Evolutionary conservation across 2,888 invertebrate genomes (phyloP), one percentile per base, ranked within the genome.

Genomic region (Netelia virgata): DNA sequence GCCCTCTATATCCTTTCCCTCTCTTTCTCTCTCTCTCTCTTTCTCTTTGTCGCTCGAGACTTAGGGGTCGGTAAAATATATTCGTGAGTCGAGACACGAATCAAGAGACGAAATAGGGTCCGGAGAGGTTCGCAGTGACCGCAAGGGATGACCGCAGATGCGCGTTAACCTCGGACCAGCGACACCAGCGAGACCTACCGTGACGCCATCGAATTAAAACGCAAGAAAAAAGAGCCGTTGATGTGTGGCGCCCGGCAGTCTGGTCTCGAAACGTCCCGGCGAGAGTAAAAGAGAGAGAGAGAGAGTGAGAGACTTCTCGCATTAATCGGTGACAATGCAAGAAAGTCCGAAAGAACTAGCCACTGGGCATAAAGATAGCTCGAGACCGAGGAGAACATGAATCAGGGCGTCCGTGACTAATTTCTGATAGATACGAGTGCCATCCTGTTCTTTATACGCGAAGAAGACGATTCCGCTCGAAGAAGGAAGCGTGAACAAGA

Each of bases 131-230:
- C 23, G 50, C 68, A 66, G 73, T 55, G 82, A 59, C 63, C 78
- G 41, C 73, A 69, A 61, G 9, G 73, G 28, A 23, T 77, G 77
- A 86, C 83, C 83, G 85, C 85, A 86, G 84, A 85, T 85, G 85
- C 83, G 20, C 18, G 9, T 81, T 75, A 55, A 57, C 55, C 16
- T 20, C 53, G 57, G 53, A 11, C 53, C 9, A 28, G 47, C 20
- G 55, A 16, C 53, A 59, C 72, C 10, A 53, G 66, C 59, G 16
- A 59, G 66, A 9, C 72, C 55, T 64, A 83, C 75, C 85, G 77
- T 85, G 85, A 85, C 85, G 83, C 55, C 76, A 57, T 72, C 73
- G 85, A 68, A 77, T 86, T 84, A 70, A 78, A 57, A 68, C 23
- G 80, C 47, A 50, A 76, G 79, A 76, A 73, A 28, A 76, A 68